Conservation (phyloP, 1,140 invertebrate genomes). For the Bombus polaris region DNA sequence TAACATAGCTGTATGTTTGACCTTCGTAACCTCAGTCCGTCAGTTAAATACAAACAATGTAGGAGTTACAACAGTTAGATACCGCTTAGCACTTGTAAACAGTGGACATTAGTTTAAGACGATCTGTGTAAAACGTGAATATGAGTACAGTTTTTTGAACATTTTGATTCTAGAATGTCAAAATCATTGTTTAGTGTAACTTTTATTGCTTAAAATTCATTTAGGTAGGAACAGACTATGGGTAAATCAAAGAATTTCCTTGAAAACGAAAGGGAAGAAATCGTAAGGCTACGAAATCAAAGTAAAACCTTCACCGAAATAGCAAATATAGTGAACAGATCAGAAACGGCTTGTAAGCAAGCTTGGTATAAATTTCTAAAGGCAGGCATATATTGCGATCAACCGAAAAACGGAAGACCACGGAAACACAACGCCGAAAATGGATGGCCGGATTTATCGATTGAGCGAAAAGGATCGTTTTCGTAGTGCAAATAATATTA, state of each 20-base stretch:
- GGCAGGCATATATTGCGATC: no score
- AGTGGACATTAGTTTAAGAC: background rate
- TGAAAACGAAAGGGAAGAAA: background rate
- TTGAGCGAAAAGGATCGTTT: no score
- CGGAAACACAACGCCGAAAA: background rate
- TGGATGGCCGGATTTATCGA: background rate
- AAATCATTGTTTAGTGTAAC: background rate
- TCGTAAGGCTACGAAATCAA: constrained; percentile 3
- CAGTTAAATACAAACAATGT: constrained; percentile 4
- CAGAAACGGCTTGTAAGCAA: no score
- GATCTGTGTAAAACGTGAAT: constrained; percentile 1
- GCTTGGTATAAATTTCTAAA: no score
- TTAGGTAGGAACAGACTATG: background rate
- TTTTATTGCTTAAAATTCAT: constrained; percentile 7
- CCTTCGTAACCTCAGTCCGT: background rate
- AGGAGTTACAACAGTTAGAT: background rate
- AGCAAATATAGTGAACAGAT: no score
- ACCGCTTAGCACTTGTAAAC: background rate
- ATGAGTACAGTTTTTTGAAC: no score
- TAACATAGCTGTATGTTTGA: constrained; percentile 8
- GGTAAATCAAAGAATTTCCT: background rate
- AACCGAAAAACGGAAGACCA: background rate
- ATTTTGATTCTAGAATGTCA: no score
- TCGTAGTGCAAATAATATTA: no score
- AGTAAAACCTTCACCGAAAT: background rate